phyloP scores from a whole-genome alignment of 1,140 invertebrate species.

The Papilio dardanus region DNA sequence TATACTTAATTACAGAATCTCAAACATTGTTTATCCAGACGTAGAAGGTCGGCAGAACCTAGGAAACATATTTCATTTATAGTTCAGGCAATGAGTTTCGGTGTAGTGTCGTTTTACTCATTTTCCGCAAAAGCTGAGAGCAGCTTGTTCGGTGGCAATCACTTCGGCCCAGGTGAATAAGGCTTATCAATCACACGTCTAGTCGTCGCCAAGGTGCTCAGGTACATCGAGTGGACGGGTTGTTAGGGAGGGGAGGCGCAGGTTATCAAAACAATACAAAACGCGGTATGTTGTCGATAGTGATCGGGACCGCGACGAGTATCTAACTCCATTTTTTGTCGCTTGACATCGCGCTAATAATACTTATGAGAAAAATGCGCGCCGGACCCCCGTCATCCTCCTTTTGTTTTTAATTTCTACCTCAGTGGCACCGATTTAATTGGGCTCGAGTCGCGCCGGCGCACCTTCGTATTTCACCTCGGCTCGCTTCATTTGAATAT shows the following conservation, averaged over 20 bases:
- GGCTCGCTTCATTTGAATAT: slow-evolving; percentile 81
- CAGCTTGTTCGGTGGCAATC: slow-evolving; percentile 8
- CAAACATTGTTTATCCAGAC: too few species aligned
- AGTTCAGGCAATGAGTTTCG: neutral
- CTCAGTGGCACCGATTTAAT: slow-evolving; percentile 82
- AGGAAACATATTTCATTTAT: too few species aligned
- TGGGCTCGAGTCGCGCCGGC: slow-evolving; percentile 78
- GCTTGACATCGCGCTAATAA: slow-evolving; percentile 81
- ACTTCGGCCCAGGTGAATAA: neutral
- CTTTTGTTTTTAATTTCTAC: slow-evolving; percentile 83
- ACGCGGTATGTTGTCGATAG: slow-evolving; percentile 77
- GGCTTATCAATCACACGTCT: slow-evolving; percentile 9
- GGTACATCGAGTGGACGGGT: neutral
- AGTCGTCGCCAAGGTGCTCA: neutral
- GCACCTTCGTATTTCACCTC: slow-evolving; percentile 81
- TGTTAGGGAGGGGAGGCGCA: neutral
- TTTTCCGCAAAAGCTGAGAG: neutral
- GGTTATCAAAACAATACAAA: slow-evolving; percentile 81
- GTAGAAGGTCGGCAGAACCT: neutral
- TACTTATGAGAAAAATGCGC: slow-evolving; percentile 81
- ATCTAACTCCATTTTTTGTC: slow-evolving; percentile 78
- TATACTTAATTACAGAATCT: too few species aligned
- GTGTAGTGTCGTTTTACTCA: neutral
- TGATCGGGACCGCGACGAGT: slow-evolving; percentile 72
- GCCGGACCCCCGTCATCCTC: slow-evolving; percentile 76